Evolutionary conservation across 2,888 invertebrate genomes (phyloP).

Genomic region (Ochropacha duplaris): DNA sequence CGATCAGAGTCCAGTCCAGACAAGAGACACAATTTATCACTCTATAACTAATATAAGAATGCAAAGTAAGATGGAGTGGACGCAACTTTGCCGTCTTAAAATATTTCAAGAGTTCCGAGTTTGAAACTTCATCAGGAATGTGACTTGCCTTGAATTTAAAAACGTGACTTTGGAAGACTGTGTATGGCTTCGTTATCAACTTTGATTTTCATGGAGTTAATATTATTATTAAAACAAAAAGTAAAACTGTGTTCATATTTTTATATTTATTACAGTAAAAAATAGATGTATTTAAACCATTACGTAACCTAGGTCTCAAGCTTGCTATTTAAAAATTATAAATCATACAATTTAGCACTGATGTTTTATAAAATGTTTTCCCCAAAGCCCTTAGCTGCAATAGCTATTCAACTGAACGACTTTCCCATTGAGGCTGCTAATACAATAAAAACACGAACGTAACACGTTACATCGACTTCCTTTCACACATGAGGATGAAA

Average conservation of each 20-base stretch:
- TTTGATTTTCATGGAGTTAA: background rate
- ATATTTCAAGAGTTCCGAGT: background rate
- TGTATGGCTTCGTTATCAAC: background rate
- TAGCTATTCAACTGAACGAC: conserved; percentile 12
- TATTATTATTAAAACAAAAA: background rate
- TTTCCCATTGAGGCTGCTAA: conserved; percentile 8
- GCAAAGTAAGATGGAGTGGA: conserved; percentile 28
- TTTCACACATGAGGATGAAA: conserved; percentile 1
- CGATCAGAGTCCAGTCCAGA: conserved; percentile 27
- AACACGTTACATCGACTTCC: conserved; percentile 10
- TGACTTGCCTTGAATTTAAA: background rate
- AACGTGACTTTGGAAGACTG: background rate
- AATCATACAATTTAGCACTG: background rate
- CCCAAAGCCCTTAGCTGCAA: conserved; percentile 15
- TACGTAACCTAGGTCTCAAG: no score
- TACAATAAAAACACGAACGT: conserved; percentile 15
- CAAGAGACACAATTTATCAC: conserved; percentile 38
- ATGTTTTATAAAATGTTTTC: conserved; percentile 1
- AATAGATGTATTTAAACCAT: no score
- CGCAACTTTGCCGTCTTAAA: background rate
- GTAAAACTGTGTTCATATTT: no score
- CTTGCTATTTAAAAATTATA: no score
- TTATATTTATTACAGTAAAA: no score
- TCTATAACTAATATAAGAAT: conserved; percentile 37
- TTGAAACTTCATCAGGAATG: conserved; percentile 3